phyloP scores from a whole-genome alignment of 2,113 vertebrate species.

The Haemorhous mexicanus region DNA sequence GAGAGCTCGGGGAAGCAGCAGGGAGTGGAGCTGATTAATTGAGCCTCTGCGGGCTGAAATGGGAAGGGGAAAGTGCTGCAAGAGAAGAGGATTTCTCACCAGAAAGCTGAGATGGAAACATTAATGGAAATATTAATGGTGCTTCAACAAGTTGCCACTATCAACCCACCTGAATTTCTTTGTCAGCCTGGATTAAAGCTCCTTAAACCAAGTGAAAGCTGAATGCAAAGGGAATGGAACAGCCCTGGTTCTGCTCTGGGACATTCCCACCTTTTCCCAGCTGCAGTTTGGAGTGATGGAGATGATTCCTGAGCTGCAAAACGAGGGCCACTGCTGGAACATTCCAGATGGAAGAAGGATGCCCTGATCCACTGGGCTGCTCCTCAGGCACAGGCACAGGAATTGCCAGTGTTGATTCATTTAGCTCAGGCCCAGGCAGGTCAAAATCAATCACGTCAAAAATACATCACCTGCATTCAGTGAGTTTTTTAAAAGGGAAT shows the following conservation, averaged over 20 bases:
- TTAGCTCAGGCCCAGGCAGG: conserved; percentile 65
- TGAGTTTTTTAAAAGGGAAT: conserved; percentile 31
- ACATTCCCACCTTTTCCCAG: not conserved
- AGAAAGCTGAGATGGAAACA: not conserved
- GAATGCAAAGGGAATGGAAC: not conserved
- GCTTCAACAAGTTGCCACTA: not conserved
- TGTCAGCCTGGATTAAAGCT: not conserved
- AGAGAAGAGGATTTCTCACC: not conserved
- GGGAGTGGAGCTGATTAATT: not conserved
- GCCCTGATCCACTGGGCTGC: not conserved
- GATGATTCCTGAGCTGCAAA: not conserved
- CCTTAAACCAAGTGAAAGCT: not conserved
- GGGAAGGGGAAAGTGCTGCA: not conserved
- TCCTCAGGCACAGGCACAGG: conserved; percentile 40
- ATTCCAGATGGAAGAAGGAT: conserved; percentile 37
- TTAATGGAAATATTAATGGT: not conserved
- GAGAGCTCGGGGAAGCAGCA: not conserved
- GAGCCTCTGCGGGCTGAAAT: not conserved
- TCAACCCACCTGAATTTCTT: not conserved
- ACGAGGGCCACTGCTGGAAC: not conserved
- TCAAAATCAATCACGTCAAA: conserved; percentile 76
- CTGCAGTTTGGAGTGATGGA: not conserved
- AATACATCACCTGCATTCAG: conserved; percentile 68
- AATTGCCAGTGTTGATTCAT: conserved; percentile 65
- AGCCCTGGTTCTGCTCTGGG: not conserved